phyloP scores from a whole-genome alignment of 64 coral and sea anemone species.

The Exaiptasia diaphana region DNA sequence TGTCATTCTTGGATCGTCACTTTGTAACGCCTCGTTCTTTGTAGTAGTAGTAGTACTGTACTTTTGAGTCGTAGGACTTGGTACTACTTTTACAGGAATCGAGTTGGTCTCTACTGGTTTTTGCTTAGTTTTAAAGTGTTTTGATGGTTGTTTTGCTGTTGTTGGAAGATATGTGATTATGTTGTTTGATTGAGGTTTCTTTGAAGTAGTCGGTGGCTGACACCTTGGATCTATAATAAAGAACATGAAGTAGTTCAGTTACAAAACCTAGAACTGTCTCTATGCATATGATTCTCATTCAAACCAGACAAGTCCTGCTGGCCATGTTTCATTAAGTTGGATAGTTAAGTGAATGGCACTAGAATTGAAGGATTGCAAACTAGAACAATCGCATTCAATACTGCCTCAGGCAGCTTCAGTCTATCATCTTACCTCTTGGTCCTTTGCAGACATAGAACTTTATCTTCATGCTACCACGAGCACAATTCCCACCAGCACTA shows the following conservation, averaged over 20 bases:
- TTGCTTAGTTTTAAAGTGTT: neutral
- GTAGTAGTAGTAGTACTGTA: neutral
- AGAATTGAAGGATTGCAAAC: neutral
- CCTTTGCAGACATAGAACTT: slow-evolving; percentile 48
- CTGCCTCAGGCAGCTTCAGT: neutral
- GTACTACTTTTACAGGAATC: neutral
- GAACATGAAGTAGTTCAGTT: neutral
- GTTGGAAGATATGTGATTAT: neutral
- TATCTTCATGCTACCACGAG: slow-evolving; percentile 50
- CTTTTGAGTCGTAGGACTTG: neutral
- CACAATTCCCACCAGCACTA: slow-evolving; percentile 55
- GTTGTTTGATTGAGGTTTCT: neutral
- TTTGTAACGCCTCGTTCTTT: neutral
- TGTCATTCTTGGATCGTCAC: slow-evolving; percentile 9
- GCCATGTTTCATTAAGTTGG: neutral
- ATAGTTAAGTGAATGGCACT: neutral
- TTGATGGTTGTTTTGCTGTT: neutral
- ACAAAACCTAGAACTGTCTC: too few relatives aligned
- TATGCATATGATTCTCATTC: too few relatives aligned
- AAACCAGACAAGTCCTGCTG: neutral
- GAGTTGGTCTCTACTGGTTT: neutral
- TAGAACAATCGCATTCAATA: neutral
- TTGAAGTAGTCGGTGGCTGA: neutral
- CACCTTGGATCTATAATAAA: neutral
- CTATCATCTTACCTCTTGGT: neutral